Evolutionary conservation across 2,888 invertebrate genomes (phyloP).

Genomic region (Sceliomorpha sp.): DNA sequence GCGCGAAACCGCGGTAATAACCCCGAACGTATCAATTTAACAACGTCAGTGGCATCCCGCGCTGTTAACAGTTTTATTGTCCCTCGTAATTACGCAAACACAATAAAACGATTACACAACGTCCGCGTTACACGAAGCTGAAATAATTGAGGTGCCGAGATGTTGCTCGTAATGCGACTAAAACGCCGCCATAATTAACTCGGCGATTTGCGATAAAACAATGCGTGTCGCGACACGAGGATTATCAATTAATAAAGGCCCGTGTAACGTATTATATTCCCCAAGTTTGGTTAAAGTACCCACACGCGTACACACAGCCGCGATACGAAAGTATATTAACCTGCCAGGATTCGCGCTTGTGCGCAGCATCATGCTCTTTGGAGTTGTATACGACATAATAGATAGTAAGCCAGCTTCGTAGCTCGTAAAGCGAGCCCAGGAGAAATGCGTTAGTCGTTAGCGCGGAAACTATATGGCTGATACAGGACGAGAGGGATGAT

Average conservation of each 20-base stretch:
- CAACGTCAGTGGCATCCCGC: too few species aligned
- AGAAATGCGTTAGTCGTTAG: constrained; percentile 14
- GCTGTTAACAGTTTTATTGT: too few species aligned
- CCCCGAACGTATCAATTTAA: too few species aligned
- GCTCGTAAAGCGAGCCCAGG: constrained; percentile 16
- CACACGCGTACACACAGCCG: neutral
- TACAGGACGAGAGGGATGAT: constrained; percentile 2
- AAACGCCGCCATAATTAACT: too few species aligned
- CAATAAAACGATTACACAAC: too few species aligned
- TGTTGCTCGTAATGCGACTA: too few species aligned
- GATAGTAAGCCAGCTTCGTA: constrained; percentile 14
- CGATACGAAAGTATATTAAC: constrained; percentile 2
- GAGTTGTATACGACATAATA: constrained; percentile 11
- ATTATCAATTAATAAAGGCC: constrained; percentile 2
- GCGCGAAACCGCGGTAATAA: too few species aligned
- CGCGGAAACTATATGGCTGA: constrained; percentile 8
- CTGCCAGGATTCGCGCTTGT: neutral
- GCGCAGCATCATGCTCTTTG: constrained; percentile 9
- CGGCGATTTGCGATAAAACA: too few species aligned
- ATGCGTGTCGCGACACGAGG: neutral
- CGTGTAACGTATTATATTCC: neutral
- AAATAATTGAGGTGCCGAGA: too few species aligned
- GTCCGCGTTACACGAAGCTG: too few species aligned
- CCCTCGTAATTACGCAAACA: too few species aligned
- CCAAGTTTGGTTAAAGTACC: neutral